A percentile compares a stretch with the other conserved stretches of the same genome.
Evolutionary conservation across 2,888 invertebrate genomes (phyloP).

Genomic region (Sycophila texana): DNA sequence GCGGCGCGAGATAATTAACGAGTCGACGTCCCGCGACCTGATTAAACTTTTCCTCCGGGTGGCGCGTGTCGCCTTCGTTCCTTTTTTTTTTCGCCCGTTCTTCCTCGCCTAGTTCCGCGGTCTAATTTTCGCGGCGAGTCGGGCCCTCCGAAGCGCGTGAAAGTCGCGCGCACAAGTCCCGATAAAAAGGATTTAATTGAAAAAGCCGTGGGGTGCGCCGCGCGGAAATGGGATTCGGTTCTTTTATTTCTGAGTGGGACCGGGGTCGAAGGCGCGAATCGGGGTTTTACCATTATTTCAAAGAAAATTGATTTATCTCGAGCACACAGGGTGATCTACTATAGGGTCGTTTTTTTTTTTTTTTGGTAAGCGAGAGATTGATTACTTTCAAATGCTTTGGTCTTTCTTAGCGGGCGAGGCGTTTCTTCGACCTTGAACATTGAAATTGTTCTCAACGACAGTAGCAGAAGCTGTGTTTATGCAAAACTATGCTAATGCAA

Average conservation of each 20-base stretch:
- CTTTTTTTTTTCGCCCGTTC: neutral
- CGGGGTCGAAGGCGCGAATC: too few relatives aligned
- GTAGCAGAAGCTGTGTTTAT: too few relatives aligned
- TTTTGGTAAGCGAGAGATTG: too few relatives aligned
- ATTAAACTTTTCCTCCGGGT: conserved; percentile 24
- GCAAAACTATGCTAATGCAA: too few relatives aligned
- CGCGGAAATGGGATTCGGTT: neutral
- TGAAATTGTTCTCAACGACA: too few relatives aligned
- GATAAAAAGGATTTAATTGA: neutral
- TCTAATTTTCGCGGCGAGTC: neutral
- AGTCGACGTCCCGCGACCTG: conserved; percentile 18
- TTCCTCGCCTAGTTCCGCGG: neutral
- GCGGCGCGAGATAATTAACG: conserved; percentile 30
- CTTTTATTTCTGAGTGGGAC: neutral
- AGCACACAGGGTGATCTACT: too few relatives aligned
- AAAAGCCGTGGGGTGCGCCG: neutral
- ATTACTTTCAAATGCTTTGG: too few relatives aligned
- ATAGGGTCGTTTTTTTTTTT: too few relatives aligned
- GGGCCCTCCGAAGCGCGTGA: neutral
- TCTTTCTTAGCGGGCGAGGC: too few relatives aligned
- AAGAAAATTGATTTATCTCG: too few relatives aligned
- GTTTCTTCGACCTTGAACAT: too few relatives aligned
- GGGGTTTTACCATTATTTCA: too few relatives aligned
- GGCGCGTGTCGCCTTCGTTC: neutral
- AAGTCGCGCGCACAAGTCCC: neutral